Base-by-base conservation (phyloP, 2,797 vertebrate species). In the Synanceia verrucosa region DNA sequence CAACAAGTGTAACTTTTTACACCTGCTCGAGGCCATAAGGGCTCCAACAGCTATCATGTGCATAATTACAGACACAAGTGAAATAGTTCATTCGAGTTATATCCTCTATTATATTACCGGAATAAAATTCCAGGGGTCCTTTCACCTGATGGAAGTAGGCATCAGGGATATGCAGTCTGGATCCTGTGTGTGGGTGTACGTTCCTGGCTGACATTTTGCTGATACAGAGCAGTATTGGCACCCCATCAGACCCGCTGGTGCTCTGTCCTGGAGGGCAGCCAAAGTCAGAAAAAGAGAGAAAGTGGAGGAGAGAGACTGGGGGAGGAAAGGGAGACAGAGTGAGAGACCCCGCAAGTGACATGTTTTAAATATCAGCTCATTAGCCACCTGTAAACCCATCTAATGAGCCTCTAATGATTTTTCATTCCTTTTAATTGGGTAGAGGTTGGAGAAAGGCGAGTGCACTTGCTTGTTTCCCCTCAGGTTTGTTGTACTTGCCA, bases 331-430 rank as follows among this genome's bases (percentile, higher is more conserved):
- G 39, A 66, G 11, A 13, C 39, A 60, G 31, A 9, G 59, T 61
- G 57, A 44, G 51, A 53, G 47, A 58, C 5, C 61, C 11, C 7
- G 52, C 55, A 36, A 84, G 83, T 83, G 73, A 79, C 82, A 79
- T 53, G 83, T 85, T 91, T 91, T 87, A 89, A 91, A 93, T 89
- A 90, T 91, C 86, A 87, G 73, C 76, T 90, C 90, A 89, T 91
- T 88, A 88, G 81, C 87, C 82, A 90, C 85, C 84, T 91, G 84
- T 86, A 87, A 90, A 87, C 73, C 64, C 55, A 70, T 81, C 83
- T 86, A 88, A 90, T 83, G 82, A 88, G 74, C 13, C 6, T 69
- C 82, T 74, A 89, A 91, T 76, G 91, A 92, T 90, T 91, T 89
- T 86, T 83, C 81, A 86, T 89, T 88, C 76, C 64, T 50, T 81